Conservation (phyloP, 2,888 invertebrate genomes). For the Euzophera pinguis region DNA sequence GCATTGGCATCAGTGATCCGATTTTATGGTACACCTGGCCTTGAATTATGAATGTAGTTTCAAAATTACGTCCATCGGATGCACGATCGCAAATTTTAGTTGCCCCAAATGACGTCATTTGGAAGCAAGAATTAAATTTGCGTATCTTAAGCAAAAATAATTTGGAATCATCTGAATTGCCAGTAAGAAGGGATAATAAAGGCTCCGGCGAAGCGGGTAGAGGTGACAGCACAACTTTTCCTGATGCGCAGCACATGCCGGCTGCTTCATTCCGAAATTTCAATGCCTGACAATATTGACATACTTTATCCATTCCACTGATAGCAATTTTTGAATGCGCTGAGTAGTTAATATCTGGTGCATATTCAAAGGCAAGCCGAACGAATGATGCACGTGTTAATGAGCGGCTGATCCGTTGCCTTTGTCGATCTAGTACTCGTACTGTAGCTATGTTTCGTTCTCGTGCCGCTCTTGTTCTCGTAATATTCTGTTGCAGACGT, state of each 20-base stretch:
- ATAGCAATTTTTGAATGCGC: too few species aligned
- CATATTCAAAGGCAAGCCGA: too few species aligned
- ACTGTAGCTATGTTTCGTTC: too few species aligned
- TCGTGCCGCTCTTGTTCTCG: too few species aligned
- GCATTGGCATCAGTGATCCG: constrained; percentile 15
- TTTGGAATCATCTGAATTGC: constrained; percentile 14
- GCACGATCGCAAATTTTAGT: too few species aligned
- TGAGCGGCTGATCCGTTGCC: too few species aligned
- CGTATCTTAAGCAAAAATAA: constrained; percentile 16
- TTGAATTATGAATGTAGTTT: constrained; percentile 28
- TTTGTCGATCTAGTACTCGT: too few species aligned
- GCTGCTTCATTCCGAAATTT: constrained; percentile 7
- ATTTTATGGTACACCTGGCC: constrained; percentile 25
- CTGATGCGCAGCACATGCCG: too few species aligned
- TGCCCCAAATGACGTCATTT: constrained; percentile 31
- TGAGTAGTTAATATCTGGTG: too few species aligned
- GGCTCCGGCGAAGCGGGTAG: constrained; percentile 18
- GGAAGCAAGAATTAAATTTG: constrained; percentile 23
- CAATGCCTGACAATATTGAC: constrained; percentile 10
- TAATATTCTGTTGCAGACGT: too few species aligned
- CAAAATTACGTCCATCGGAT: constrained; percentile 21
- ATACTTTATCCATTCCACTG: constrained; percentile 18
- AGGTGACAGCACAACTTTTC: constrained; percentile 15
- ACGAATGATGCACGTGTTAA: too few species aligned
- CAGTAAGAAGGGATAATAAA: constrained; percentile 16